Percentiles rank a stretch among this genome's conserved stretches.
These are phyloP conservation scores for Clivina fossor DNA, from an alignment of 2,888 invertebrate genomes.

Conservation along the genomic window DNA sequence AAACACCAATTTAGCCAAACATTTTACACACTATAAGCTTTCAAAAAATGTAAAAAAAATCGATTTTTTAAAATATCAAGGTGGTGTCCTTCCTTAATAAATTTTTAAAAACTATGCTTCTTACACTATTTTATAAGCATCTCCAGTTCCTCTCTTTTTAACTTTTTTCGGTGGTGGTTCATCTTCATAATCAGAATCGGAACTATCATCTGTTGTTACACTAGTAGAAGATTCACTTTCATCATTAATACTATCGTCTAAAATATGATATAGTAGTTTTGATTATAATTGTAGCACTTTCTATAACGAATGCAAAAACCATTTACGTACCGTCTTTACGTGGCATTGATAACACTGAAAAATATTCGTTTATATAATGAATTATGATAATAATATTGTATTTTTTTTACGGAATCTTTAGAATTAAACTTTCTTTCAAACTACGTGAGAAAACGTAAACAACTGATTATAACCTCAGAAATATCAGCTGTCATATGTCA, in stretches of 20 bases:
- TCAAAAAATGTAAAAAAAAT: not conserved
- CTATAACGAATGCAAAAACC: too few relatives aligned
- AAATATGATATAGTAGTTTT: not conserved
- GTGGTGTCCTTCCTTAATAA: not conserved
- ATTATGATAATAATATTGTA: too few relatives aligned
- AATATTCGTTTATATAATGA: too few relatives aligned
- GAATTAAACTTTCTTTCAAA: too few relatives aligned
- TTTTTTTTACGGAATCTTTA: too few relatives aligned
- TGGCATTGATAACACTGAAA: too few relatives aligned
- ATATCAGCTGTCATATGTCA: too few relatives aligned
- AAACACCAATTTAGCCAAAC: too few relatives aligned
- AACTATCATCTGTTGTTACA: not conserved
- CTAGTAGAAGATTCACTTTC: not conserved
- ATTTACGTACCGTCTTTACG: too few relatives aligned
- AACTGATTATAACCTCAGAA: too few relatives aligned
- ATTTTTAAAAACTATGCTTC: not conserved
- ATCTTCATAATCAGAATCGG: constrained; percentile 3
- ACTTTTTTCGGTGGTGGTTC: not conserved
- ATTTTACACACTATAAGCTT: not conserved
- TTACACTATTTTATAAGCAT: not conserved
- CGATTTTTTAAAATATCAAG: not conserved
- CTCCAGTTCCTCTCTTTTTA: not conserved
- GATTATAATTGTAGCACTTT: not conserved
- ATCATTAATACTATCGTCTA: not conserved
- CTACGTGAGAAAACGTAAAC: too few relatives aligned